Percentiles rank a stretch among this genome's conserved stretches.
These are phyloP conservation scores for Panopea generosa DNA, from an alignment of 2,888 invertebrate species.

Conservation along the genomic window DNA sequence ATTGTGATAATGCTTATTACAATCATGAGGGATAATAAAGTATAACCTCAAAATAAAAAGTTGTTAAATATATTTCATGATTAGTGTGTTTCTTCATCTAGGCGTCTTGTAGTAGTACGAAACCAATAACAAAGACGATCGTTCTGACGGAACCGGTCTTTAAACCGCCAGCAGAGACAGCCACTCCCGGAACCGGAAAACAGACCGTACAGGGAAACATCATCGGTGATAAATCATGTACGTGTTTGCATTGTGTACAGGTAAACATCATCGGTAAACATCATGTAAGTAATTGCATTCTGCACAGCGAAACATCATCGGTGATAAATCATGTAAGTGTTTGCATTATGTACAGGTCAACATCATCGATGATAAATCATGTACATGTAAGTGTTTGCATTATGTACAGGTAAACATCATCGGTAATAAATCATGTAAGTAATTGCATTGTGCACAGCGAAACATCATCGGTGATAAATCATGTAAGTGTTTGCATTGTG, in stretches of 20 bases:
- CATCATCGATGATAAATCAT: too few relatives aligned
- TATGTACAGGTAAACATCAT: slow-evolving; percentile 23
- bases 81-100: too few relatives aligned
- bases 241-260: background rate
- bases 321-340: slow-evolving; percentile 35
- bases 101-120: slow-evolving; percentile 31
- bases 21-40: too few relatives aligned
- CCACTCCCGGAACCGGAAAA: slow-evolving; percentile 17
- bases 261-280: too few relatives aligned
- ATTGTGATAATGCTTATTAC: too few relatives aligned
- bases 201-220: slow-evolving; percentile 31
- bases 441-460: too few relatives aligned
- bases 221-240: slow-evolving; percentile 38
- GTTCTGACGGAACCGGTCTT: slow-evolving; percentile 33
- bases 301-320: slow-evolving; percentile 16
- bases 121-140: slow-evolving; percentile 31
- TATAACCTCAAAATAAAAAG: too few relatives aligned
- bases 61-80: too few relatives aligned
- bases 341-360: too few relatives aligned
- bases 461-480: slow-evolving; percentile 29
- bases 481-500: slow-evolving; percentile 14
- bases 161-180: slow-evolving; percentile 16
- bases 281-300: too few relatives aligned
- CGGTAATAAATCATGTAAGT: slow-evolving; percentile 35
- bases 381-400: too few relatives aligned